phyloP scores from a whole-genome alignment of 2,888 invertebrate genomes.

The Drosophila fungiperda region DNA sequence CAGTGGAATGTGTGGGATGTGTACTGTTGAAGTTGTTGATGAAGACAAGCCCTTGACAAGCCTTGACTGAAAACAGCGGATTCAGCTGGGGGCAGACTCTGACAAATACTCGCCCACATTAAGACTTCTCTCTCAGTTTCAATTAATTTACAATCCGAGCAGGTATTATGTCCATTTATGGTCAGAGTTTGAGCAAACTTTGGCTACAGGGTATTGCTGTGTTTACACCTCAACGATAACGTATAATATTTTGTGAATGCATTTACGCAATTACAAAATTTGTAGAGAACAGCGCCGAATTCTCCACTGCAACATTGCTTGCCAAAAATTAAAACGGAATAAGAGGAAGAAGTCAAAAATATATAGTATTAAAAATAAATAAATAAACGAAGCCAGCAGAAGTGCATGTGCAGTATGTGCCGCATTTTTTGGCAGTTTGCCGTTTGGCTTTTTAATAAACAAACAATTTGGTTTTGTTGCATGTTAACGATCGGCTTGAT shows the following conservation, averaged over 20 bases:
- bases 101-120: slow-evolving; percentile 47
- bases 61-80: slow-evolving; percentile 34
- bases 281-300: slow-evolving; percentile 36
- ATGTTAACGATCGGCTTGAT: slow-evolving; percentile 39
- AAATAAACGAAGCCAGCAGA: slow-evolving; percentile 52
- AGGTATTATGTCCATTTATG: slow-evolving; percentile 8
- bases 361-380: slow-evolving; percentile 20
- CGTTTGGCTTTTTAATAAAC: slow-evolving; percentile 60
- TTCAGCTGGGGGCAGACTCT: slow-evolving; percentile 7
- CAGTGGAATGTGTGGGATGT: slow-evolving; percentile 21
- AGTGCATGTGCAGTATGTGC: slow-evolving; percentile 38
- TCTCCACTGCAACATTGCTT: slow-evolving; percentile 48
- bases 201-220: background rate
- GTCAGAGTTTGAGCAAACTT: background rate
- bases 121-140: slow-evolving; percentile 16
- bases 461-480: slow-evolving; percentile 45
- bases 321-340: slow-evolving; percentile 48
- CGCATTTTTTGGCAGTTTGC: slow-evolving; percentile 70
- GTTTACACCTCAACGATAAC: background rate
- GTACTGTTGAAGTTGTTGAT: background rate
- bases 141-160: slow-evolving; percentile 50
- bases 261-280: slow-evolving; percentile 67
- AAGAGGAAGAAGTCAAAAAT: background rate
- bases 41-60: slow-evolving; percentile 38
- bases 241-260: slow-evolving; percentile 32